A percentile compares a stretch with the other conserved stretches of the same genome.
These are phyloP conservation scores for Oncorhynchus nerka DNA, from an alignment of 2,113 vertebrate genomes.

Conservation along the genomic window DNA sequence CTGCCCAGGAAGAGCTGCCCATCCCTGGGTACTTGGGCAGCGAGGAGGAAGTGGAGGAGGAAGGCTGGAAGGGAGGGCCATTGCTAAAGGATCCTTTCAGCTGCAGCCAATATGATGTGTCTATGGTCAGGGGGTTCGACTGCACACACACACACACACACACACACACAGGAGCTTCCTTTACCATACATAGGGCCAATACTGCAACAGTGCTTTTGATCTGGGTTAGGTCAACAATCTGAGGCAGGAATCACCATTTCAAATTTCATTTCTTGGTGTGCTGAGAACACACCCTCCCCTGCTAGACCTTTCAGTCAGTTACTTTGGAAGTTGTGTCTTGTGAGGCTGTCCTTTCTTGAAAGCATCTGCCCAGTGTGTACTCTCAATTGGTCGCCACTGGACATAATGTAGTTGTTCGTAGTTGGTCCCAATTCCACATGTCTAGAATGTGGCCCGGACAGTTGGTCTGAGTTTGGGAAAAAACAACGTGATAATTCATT, in stretches of 20 bases:
- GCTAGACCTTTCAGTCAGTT: no score
- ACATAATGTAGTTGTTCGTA: no score
- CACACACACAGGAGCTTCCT: conserved; percentile 53
- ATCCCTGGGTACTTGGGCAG: conserved; percentile 25
- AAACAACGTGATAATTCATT: no score
- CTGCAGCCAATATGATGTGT: conserved; percentile 37
- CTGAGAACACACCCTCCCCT: no score
- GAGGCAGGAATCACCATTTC: neutral
- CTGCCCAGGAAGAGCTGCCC: conserved; percentile 40
- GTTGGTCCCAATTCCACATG: no score
- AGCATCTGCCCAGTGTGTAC: no score
- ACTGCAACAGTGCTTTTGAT: conserved; percentile 56
- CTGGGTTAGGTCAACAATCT: conserved; percentile 10
- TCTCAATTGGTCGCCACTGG: no score
- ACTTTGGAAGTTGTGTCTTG: no score
- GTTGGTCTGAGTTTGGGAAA: no score
- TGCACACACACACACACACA: neutral
- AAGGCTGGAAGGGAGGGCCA: conserved; percentile 48
- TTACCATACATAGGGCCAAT: conserved; percentile 46
- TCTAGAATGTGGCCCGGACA: no score
- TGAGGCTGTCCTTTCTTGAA: no score
- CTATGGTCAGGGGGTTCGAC: conserved; percentile 14
- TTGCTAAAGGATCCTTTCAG: conserved; percentile 41
- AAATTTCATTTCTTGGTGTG: neutral
- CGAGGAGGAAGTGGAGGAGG: conserved; percentile 54